Conservation (phyloP, 2,888 invertebrate genomes). For the Julus scandinavius region DNA sequence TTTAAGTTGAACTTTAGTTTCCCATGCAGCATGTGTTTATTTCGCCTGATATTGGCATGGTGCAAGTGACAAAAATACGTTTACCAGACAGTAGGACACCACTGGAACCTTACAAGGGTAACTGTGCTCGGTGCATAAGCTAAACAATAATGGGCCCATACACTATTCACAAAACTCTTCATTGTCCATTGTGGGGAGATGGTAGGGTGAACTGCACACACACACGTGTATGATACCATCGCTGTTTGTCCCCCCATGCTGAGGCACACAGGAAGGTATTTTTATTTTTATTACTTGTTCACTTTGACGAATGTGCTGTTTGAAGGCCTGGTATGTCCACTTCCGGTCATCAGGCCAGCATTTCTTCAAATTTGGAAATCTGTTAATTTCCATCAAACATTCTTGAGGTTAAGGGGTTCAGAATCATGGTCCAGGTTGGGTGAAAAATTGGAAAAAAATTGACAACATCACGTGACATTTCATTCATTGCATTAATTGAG, state of each 20-base stretch:
- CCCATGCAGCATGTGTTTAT: neutral
- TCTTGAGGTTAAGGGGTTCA: too few species aligned
- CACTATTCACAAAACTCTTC: neutral
- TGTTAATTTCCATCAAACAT: too few species aligned
- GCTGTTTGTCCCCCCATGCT: neutral
- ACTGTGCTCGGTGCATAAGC: neutral
- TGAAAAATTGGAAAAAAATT: too few species aligned
- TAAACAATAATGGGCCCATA: neutral
- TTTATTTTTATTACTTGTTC: neutral
- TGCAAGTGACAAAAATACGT: neutral
- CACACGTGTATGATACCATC: conserved; percentile 3
- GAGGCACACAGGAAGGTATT: neutral
- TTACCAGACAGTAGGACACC: neutral
- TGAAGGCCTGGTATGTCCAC: neutral
- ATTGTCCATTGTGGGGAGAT: neutral
- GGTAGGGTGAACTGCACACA: neutral
- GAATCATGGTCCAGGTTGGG: too few species aligned
- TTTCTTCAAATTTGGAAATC: neutral
- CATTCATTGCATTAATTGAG: too few species aligned
- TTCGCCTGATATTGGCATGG: neutral
- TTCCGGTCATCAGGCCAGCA: neutral
- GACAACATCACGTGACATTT: too few species aligned
- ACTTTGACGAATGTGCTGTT: neutral
- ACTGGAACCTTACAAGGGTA: neutral
- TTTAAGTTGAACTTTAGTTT: neutral